Percentiles rank a stretch among this genome's conserved stretches.
Evolutionary conservation across 2,113 vertebrate species (phyloP).

Genomic region (Gadus chalcogrammus): DNA sequence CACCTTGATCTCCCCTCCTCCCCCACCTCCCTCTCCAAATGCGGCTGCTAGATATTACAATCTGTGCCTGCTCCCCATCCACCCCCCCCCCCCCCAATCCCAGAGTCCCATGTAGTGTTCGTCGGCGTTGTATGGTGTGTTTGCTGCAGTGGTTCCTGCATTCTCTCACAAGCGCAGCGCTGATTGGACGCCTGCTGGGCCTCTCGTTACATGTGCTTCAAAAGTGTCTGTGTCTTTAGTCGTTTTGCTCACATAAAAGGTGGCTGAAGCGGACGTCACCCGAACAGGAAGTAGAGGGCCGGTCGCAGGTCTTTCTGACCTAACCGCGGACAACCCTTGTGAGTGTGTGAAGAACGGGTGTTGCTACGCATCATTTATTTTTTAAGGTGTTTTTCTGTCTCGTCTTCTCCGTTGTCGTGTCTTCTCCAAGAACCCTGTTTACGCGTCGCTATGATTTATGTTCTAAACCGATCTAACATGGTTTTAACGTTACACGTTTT

Average conservation of each 20-base stretch:
- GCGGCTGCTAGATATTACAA: constrained; percentile 63
- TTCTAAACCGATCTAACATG: not conserved
- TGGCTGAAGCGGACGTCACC: constrained; percentile 32
- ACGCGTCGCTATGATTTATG: not conserved
- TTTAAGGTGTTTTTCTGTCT: constrained; percentile 43
- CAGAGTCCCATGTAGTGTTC: too few relatives aligned
- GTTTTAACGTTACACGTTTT: not conserved
- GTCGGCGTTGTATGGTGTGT: constrained; percentile 36
- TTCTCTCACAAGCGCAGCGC: constrained; percentile 31
- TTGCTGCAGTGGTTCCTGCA: constrained; percentile 32
- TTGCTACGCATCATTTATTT: constrained; percentile 1
- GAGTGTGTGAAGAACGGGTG: constrained; percentile 22
- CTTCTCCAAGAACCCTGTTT: not conserved
- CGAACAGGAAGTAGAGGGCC: constrained; percentile 35
- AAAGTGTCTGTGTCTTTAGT: too few relatives aligned
- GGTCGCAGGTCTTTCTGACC: constrained; percentile 44
- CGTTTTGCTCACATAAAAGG: not conserved
- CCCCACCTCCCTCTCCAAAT: constrained; percentile 43
- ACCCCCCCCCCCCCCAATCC: too few relatives aligned
- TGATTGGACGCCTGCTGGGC: too few relatives aligned
- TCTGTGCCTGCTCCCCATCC: constrained; percentile 49
- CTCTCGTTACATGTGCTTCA: too few relatives aligned
- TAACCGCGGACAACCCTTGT: constrained; percentile 33
- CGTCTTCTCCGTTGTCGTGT: constrained; percentile 27
- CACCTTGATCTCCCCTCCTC: constrained; percentile 21